Evolutionary conservation across 2,113 vertebrate genomes (phyloP), one percentile per base, ranked within the genome.

Genomic region (Colistium nudipinnis): DNA sequence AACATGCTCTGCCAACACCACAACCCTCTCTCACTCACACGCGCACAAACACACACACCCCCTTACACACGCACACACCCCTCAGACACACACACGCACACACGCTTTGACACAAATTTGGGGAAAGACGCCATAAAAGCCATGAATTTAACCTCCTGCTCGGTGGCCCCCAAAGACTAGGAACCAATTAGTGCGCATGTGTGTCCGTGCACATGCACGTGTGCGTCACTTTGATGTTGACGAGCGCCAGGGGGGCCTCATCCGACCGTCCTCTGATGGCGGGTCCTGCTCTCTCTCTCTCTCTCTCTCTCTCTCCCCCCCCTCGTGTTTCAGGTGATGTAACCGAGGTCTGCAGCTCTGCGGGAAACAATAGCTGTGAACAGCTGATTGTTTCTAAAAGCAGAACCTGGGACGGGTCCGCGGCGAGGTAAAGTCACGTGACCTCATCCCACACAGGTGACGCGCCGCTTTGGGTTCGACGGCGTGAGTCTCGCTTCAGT

Each of bases 1-100:
- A 91, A 88, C 85, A 80, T 6, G 31, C 82, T 76, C 75, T 80
- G 83, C 87, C 85, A 91, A 90, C 86, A 87, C 82, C 80, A 76
- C 87, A 85, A 55, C 76, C 63, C 74, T 53, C 70, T 66, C 66
- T 76, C 76, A 62, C 74, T 70, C 48, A 68, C 59, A 62, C 48
- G 36, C 61, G 60, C 19, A 63, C 62, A 75, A 66, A 35, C 56
- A 73, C 63, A 65, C 56, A 76, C 57, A 73, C 27, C 76, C 68
- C 66, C 54, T 30, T 25, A 31, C 45, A 44, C 30, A 53, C 20
- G 38, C 41, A 73, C 20, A 60, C 54, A 28, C 70, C n/a, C n/a
- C n/a, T n/a, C n/a, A n/a, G n/a, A 24, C 24, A 30, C 19, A 44
- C 27, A 54, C 41, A 69, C 47, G 59, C 43, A 66, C 61, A 51